These are phyloP conservation scores for Stegana nigrithorax DNA, from an alignment of 2,888 invertebrate genomes.

Conservation along the genomic window DNA sequence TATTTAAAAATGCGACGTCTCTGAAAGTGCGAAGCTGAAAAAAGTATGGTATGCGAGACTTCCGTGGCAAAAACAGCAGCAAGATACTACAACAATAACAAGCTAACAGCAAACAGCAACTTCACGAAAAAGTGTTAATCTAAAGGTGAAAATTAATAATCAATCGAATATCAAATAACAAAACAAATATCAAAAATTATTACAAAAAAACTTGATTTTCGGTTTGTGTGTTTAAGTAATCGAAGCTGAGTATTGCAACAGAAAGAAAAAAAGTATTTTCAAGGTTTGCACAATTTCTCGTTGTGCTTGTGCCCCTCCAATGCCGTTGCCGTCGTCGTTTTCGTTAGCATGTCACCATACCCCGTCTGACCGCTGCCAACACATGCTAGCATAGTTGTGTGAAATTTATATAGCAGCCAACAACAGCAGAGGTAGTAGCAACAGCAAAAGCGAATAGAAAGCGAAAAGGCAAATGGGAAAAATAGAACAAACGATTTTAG, in stretches of 20 bases:
- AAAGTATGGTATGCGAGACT: background rate
- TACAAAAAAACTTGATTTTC: background rate
- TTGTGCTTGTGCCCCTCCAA: background rate
- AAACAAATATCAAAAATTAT: background rate
- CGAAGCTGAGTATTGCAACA: constrained; percentile 51
- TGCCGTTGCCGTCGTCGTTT: background rate
- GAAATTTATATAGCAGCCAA: constrained; percentile 5
- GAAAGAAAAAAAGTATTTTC: constrained; percentile 63
- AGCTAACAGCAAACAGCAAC: background rate
- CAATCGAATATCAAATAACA: constrained; percentile 53
- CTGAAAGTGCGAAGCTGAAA: background rate
- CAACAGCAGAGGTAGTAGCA: constrained; percentile 21
- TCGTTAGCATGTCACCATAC: background rate
- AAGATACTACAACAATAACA: background rate
- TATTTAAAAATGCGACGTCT: constrained; percentile 29
- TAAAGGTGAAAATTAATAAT: constrained; percentile 57
- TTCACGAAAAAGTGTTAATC: background rate
- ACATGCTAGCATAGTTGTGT: constrained; percentile 6
- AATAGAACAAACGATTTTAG: constrained; percentile 50
- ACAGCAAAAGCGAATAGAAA: constrained; percentile 56
- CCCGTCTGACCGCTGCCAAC: background rate
- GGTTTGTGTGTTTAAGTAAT: constrained; percentile 44
- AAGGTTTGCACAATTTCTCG: constrained; percentile 48
- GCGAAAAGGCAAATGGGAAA: constrained; percentile 57
- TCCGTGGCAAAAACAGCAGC: constrained; percentile 17